Base-by-base conservation (phyloP, 2,888 invertebrate genomes). In the Argyresthia albistria region DNA sequence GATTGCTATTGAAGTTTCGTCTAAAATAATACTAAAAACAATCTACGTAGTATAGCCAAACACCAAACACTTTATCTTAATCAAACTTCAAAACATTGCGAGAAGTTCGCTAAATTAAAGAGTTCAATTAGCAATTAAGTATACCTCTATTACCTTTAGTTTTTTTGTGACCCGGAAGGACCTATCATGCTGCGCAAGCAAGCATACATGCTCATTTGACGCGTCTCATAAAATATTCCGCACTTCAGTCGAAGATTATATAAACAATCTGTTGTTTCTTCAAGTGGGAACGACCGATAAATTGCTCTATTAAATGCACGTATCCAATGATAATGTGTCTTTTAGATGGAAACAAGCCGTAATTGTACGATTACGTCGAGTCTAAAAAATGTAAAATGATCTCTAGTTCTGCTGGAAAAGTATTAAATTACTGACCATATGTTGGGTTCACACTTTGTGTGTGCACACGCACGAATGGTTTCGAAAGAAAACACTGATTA, bases 261-360 rank as follows among this genome's bases (percentile, higher is more conserved):
- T 25, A 25, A 25, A 37, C 14, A 37, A 39, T 49, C 37, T 16
- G 42, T 15, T 50, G 16, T 12, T 16, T 15, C 43, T 42, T 25
- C 10, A 25, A 15, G 43, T 14, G 43, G 43, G 6, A 50, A 50
- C 8, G 42, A 25, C 42, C 43, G 42, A 43, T 42, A 8, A 50
- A 50, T 50, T n/a, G 42, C 50, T 50, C 25, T 42, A 50, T 50
- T 50, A 50, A 50, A 16, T 15, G 42, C 49, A 49, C 50, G 42
- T 43, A 35, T 50, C 35, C 50, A 25, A 50, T 11, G 42, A 11
- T 42, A 50, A 50, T 50, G 42, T 43, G 50, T 25, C 50, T 43
- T 50, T 50, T 43, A 50, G 43, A 35, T 35, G n/a, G 43, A 43
- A 50, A 25, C 15, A 12, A 48, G 43, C 15, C 7, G 15, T 51